Base-by-base conservation (phyloP, 92 coral and sea anemone genomes). In the Phymanthus crucifer region DNA sequence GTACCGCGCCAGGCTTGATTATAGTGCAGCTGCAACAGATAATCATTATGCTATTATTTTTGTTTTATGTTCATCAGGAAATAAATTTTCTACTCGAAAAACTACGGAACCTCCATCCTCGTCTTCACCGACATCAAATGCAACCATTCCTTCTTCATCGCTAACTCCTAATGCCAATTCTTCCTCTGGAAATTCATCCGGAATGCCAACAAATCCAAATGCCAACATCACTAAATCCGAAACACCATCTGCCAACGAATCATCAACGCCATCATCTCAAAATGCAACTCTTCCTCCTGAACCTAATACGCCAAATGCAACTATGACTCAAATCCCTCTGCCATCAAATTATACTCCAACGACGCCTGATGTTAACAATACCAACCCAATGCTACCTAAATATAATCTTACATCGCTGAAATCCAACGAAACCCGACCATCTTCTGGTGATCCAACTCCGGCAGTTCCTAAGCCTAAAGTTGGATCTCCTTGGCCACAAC, bases 401-500 rank as follows among this genome's bases (percentile, higher is more conserved):
- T 77, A 77, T 24, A 64, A 77, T 24, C 69, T 77, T 1, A 64
- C 61, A 13, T 38, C 45, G 38, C 16, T 77, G 57, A 23, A 8
- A 32, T 21, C 40, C 33, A 45, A 61, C 58, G n/a, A 64, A 77
- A 61, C 38, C n/a, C 61, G 57, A 50, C 24, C 64, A 54, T 21
- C 31, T 21, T n/a, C 57, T 50, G 57, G 24, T 50, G 57, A n/a
- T 8, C 18, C 57, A 50, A 50, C 21, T 29, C 64, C 29, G 24
- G 64, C 56, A 61, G 68, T 10, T 21, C 72, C 73, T 17, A 50
- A 50, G n/a, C 32, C 40, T 23, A 72, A 32, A 75, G 31, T 33
- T 9, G 79, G 58, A 23, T 35, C 81, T 8, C 72, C 81, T n/a
- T 61, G 72, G 81, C 81, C 81, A 3, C 58, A 72, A 7, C n/a